Evolutionary conservation across 2,888 invertebrate genomes (phyloP).

Genomic region (Notodonta dromedarius): DNA sequence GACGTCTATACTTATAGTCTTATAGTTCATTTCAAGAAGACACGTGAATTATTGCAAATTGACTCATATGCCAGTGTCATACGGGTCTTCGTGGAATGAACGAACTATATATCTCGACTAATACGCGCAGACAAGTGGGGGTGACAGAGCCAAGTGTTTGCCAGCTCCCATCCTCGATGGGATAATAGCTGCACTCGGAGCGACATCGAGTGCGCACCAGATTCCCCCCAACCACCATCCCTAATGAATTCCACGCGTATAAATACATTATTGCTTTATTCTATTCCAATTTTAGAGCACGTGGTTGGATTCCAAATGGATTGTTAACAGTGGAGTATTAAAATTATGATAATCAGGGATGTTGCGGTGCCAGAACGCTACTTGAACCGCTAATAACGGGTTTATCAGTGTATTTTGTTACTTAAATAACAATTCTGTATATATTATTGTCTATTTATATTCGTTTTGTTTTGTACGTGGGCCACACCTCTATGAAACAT

Average conservation of each 20-base stretch:
- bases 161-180: constrained; percentile 66
- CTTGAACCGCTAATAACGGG: too few relatives aligned
- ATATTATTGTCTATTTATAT: too few relatives aligned
- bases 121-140: constrained; percentile 41
- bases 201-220: constrained; percentile 47
- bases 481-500: too few relatives aligned
- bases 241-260: constrained; percentile 65
- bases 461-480: too few relatives aligned
- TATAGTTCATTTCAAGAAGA: too few relatives aligned
- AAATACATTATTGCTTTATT: constrained; percentile 52
- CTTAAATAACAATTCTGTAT: too few relatives aligned
- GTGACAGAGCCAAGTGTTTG: constrained; percentile 68
- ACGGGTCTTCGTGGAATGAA: too few relatives aligned
- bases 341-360: background rate
- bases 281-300: constrained; percentile 37
- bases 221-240: constrained; percentile 47
- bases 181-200: constrained; percentile 68
- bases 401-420: too few relatives aligned
- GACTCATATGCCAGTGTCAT: too few relatives aligned
- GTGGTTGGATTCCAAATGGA: constrained; percentile 24
- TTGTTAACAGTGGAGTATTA: background rate
- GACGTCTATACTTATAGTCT: too few relatives aligned
- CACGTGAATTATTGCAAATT: too few relatives aligned
- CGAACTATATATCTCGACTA: constrained; percentile 20
- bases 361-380: too few relatives aligned